A percentile compares a stretch with the other conserved stretches of the same genome.
Evolutionary conservation across 2,797 vertebrate genomes (phyloP).

Genomic region (Eurystomus glaucurus): DNA sequence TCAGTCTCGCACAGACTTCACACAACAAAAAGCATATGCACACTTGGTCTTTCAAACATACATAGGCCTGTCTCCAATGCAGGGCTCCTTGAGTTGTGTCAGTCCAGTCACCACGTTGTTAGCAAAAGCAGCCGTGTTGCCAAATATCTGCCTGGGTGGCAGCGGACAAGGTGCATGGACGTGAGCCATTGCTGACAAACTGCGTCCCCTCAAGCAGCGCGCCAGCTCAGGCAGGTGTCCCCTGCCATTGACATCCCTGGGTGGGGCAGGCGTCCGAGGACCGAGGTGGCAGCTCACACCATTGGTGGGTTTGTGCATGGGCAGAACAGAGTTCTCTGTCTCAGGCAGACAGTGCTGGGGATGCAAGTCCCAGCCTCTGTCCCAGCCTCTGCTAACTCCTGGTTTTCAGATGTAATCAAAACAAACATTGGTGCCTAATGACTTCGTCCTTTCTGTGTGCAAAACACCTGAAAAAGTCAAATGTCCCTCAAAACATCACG

Average conservation of each 20-base stretch:
- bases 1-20: background rate
- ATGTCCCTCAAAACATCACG: background rate
- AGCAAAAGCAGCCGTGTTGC: background rate
- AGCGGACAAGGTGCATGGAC: background rate
- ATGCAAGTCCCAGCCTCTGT: background rate
- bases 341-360: background rate
- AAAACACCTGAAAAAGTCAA: conserved; percentile 40
- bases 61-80: fast-evolving
- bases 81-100: background rate
- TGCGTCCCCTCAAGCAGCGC: fast-evolving
- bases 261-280: background rate
- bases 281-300: fast-evolving
- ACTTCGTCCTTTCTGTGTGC: background rate
- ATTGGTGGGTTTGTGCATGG: fast-evolving
- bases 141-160: background rate
- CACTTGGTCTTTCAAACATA: background rate
- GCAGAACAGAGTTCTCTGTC: background rate
- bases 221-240: background rate
- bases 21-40: background rate
- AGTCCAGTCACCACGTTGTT: background rate
- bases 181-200: fast-evolving
- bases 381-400: background rate
- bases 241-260: fast-evolving
- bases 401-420: conserved; percentile 5
- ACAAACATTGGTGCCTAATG: background rate